Percentiles rank a stretch among this genome's conserved stretches.
Conservation (phyloP, 30 jellyfish, hydroid and myxozoan genomes). For the Calvadosia cruxmelitensis region DNA sequence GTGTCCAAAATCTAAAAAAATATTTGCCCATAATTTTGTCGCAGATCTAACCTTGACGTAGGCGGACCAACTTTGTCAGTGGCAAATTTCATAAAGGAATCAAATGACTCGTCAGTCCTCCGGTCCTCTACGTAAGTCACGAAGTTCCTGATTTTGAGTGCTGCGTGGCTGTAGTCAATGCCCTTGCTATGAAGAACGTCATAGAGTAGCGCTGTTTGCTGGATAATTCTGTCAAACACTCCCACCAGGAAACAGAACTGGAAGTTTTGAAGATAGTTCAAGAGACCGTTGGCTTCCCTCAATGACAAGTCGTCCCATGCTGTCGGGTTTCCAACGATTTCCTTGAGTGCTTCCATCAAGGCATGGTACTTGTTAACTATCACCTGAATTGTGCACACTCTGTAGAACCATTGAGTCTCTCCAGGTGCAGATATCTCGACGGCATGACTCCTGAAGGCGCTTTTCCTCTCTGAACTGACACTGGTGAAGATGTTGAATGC, state of each 20-base stretch:
- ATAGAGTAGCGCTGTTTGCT: conserved; percentile 19
- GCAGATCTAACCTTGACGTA: conserved; percentile 3
- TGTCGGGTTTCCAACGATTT: conserved; percentile 10
- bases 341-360: conserved; percentile 5
- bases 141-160: conserved; percentile 3
- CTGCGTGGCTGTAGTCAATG: conserved; percentile 17
- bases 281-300: conserved; percentile 21
- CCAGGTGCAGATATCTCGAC: conserved; percentile 47
- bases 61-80: conserved; percentile 12
- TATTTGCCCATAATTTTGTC: conserved; percentile 18
- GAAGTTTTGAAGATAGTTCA: conserved; percentile 22
- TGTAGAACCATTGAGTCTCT: conserved; percentile 32
- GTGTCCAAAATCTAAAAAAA: conserved; percentile 18
- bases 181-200: conserved; percentile 16
- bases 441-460: conserved; percentile 28
- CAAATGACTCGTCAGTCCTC: conserved; percentile 4
- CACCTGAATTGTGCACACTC: conserved; percentile 19
- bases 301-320: conserved; percentile 14
- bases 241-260: conserved; percentile 17
- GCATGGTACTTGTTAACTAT: conserved; percentile 1
- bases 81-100: background rate
- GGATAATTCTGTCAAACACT: conserved; percentile 12
- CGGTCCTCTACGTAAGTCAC: background rate
- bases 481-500: conserved; percentile 27
- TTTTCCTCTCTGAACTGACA: conserved; percentile 17